phyloP scores from a whole-genome alignment of 2,888 invertebrate genomes.

The Spatulosminthurus flaviceps region DNA sequence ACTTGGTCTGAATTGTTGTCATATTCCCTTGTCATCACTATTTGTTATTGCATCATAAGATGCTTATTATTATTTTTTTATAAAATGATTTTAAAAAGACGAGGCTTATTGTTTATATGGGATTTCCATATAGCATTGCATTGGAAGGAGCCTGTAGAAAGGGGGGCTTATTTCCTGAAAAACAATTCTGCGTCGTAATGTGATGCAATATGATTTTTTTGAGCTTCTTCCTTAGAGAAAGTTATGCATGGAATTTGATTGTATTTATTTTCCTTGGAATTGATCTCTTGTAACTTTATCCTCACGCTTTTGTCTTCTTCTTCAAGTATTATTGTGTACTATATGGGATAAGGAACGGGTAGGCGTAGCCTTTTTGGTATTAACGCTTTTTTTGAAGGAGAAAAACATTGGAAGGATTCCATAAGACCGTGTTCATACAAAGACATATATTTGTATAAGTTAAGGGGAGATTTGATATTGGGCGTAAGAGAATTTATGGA shows the following conservation, averaged over 20 bases:
- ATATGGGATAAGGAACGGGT: not conserved
- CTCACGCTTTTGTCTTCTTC: too few species aligned
- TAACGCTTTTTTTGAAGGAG: not conserved
- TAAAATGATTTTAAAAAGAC: too few species aligned
- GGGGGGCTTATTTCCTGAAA: not conserved
- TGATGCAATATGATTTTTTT: not conserved
- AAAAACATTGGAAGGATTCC: conserved; percentile 6
- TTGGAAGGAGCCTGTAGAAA: too few species aligned
- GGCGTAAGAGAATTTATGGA: not conserved
- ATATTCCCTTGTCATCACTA: not conserved
- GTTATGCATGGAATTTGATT: not conserved
- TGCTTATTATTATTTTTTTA: too few species aligned
- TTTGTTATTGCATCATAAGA: not conserved
- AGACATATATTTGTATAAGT: not conserved
- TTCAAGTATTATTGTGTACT: too few species aligned
- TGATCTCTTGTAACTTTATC: not conserved
- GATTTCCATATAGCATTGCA: too few species aligned
- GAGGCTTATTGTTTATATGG: too few species aligned
- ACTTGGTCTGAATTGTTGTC: not conserved
- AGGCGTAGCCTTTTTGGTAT: not conserved
- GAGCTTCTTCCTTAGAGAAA: not conserved
- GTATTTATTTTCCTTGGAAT: not conserved
- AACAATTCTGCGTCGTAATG: not conserved
- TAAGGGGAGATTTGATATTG: not conserved
- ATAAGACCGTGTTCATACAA: not conserved